Percentiles rank a stretch among this genome's conserved stretches.
phyloP scores from a whole-genome alignment of 1,140 invertebrate genomes.

The Pseudomyrmex flavicornis region DNA sequence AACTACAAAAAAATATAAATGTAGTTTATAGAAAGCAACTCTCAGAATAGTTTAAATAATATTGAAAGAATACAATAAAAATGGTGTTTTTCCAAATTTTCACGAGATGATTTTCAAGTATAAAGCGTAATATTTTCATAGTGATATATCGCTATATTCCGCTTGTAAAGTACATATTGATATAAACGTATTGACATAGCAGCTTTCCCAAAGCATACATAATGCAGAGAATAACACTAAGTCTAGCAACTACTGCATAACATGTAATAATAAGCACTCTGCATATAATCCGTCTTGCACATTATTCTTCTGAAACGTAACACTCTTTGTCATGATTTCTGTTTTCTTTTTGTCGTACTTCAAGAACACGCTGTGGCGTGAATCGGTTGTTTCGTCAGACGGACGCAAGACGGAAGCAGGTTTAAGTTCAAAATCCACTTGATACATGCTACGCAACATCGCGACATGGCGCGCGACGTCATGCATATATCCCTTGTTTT shows the following conservation, averaged over 20 bases:
- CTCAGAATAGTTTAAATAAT: too few relatives aligned
- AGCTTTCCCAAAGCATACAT: not conserved
- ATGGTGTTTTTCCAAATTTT: too few relatives aligned
- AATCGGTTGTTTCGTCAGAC: slow-evolving; percentile 38
- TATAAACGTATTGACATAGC: slow-evolving; percentile 38
- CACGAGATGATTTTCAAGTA: not conserved
- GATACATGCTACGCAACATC: slow-evolving; percentile 43
- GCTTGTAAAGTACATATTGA: slow-evolving; percentile 29
- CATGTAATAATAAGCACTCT: slow-evolving; percentile 6
- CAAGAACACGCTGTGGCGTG: not conserved
- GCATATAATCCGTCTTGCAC: not conserved
- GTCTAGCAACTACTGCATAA: slow-evolving; percentile 2
- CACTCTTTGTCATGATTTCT: not conserved
- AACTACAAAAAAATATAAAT: too few relatives aligned
- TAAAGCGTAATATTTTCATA: slow-evolving; percentile 37
- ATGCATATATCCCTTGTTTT: slow-evolving; percentile 54
- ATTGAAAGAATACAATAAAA: too few relatives aligned
- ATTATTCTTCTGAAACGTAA: not conserved
- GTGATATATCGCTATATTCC: not conserved
- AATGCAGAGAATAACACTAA: slow-evolving; percentile 10
- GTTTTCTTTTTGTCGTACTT: not conserved
- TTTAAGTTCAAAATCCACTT: slow-evolving; percentile 53
- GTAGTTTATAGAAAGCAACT: too few relatives aligned
- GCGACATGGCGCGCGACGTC: not conserved
- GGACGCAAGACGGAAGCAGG: not conserved